Evolutionary conservation across 53 echinoderm and acorn worm genomes (phyloP).

Genomic region (Antedon mediterranea): DNA sequence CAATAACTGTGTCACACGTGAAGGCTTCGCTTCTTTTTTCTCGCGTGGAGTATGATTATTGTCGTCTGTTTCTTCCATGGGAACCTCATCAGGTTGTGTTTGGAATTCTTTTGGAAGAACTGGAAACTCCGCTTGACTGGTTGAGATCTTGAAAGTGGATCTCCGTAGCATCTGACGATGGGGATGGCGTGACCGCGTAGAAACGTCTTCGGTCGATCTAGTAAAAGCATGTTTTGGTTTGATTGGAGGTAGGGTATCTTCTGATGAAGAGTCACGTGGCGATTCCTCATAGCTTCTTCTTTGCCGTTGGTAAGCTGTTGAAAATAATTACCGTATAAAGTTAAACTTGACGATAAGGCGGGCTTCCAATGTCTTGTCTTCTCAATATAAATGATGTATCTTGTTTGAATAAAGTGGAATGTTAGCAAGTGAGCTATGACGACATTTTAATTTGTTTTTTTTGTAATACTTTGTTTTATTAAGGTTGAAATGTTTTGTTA

Average conservation of each 20-base stretch:
- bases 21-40: background rate
- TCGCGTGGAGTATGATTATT: background rate
- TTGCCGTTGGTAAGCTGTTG: background rate
- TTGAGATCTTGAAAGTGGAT: background rate
- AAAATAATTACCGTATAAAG: too few relatives aligned
- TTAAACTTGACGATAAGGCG: too few relatives aligned
- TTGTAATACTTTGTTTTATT: too few relatives aligned
- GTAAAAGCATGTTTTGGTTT: background rate
- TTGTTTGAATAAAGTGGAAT: too few relatives aligned
- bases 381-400: too few relatives aligned
- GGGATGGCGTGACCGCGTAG: background rate
- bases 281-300: background rate
- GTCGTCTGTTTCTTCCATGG: background rate
- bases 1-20: background rate
- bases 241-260: background rate
- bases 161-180: background rate
- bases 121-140: background rate
- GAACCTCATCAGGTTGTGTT: background rate
- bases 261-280: background rate
- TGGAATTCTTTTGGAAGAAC: background rate
- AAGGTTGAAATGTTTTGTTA: too few relatives aligned
- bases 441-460: too few relatives aligned
- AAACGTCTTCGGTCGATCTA: background rate
- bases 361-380: too few relatives aligned
- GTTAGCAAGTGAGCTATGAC: too few relatives aligned